Percentiles rank a stretch among this genome's conserved stretches.
phyloP scores from a whole-genome alignment of 2,113 vertebrate species.

The Bujurquina vittata region DNA sequence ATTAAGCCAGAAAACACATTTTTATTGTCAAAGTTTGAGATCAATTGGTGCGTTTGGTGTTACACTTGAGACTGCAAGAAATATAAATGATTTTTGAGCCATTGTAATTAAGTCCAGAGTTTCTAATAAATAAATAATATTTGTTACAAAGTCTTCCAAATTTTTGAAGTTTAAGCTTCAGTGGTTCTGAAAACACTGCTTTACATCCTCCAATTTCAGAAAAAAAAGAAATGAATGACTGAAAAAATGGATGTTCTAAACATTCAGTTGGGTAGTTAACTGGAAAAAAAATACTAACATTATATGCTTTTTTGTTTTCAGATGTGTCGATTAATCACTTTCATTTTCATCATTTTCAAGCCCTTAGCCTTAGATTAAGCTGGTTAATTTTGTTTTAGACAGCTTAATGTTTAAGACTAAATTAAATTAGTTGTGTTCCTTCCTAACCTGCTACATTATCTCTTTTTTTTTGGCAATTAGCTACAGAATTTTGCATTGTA shows the following conservation, averaged over 20 bases:
- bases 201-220: too few relatives aligned
- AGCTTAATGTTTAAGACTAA: too few relatives aligned
- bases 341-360: neutral
- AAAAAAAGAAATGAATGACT: neutral
- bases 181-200: neutral
- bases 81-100: neutral
- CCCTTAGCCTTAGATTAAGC: neutral
- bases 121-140: neutral
- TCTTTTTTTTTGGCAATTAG: neutral
- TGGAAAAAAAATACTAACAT: neutral
- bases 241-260: neutral
- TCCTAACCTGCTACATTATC: neutral
- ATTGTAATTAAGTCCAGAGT: constrained; percentile 7
- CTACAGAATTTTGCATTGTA: neutral
- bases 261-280: neutral
- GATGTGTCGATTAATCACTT: neutral
- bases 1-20: constrained; percentile 30
- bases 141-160: neutral
- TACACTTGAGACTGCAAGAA: neutral
- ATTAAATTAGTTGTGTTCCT: too few relatives aligned
- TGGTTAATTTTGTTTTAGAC: neutral
- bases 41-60: constrained; percentile 1
- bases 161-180: neutral
- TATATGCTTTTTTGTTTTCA: neutral
- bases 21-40: constrained; percentile 14